Conservation (phyloP, 2,888 invertebrate species). For the Ennomos quercinarius region DNA sequence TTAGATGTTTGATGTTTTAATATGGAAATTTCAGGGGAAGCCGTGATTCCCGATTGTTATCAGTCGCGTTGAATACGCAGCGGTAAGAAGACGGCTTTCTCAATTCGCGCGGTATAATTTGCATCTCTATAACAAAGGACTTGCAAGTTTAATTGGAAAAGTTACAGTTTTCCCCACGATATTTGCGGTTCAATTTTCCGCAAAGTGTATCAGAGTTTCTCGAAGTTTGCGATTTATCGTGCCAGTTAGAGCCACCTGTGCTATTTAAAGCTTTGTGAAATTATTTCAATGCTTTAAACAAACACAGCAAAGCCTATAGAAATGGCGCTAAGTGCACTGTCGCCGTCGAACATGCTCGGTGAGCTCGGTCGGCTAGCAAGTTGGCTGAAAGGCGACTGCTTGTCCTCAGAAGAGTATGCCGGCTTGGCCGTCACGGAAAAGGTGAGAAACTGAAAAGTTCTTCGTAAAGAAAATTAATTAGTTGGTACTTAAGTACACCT, state of each 20-base stretch:
- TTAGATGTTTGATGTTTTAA: constrained; percentile 17
- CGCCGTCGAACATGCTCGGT: constrained; percentile 73
- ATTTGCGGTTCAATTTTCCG: not conserved
- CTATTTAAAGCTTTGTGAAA: not conserved
- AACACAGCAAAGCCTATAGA: constrained; percentile 8
- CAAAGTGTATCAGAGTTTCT: constrained; percentile 2
- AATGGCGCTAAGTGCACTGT: constrained; percentile 76
- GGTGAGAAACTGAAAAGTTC: constrained; percentile 53
- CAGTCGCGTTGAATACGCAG: constrained; percentile 56
- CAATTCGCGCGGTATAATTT: constrained; percentile 5
- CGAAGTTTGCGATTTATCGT: constrained; percentile 7
- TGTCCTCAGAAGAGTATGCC: constrained; percentile 70
- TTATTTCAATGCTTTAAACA: constrained; percentile 2
- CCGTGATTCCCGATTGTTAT: constrained; percentile 55
- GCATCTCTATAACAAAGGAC: constrained; percentile 20
- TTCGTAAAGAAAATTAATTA: too few relatives aligned
- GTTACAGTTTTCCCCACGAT: constrained; percentile 18
- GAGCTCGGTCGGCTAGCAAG: constrained; percentile 75
- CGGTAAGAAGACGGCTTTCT: constrained; percentile 42
- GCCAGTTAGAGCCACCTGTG: not conserved
- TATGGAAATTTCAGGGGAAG: constrained; percentile 35
- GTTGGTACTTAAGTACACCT: too few relatives aligned
- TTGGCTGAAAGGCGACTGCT: constrained; percentile 78
- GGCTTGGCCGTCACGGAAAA: constrained; percentile 77
- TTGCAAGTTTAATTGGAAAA: constrained; percentile 36